Base-by-base conservation (phyloP, 2,797 vertebrate genomes). In the Notolepis coatsorum region DNA sequence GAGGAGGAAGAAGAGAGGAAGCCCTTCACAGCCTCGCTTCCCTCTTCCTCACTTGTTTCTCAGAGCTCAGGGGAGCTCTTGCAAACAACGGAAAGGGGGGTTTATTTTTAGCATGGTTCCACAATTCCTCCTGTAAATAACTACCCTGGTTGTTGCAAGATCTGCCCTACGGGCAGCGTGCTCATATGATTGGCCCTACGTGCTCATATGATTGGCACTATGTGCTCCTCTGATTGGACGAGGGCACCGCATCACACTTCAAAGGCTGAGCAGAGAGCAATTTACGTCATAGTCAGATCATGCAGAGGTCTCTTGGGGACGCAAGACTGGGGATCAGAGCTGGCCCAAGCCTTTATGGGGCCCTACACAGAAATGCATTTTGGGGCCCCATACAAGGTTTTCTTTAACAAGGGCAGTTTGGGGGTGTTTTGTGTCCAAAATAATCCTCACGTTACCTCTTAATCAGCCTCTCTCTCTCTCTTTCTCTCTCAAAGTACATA, bases 61-160 rank as follows among this genome's bases (percentile, higher is more conserved):
- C 47, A 68, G 69, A 77, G 75, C 72, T 79, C 68, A 0, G 48
- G 77, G 75, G 84, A 82, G 51, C 41, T 66, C 65, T 75, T 35
- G 46, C 46, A 57, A 71, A 73, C 57, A 74, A 69, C 63, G 56
- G 63, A 66, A 61, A 47, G 46, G 21, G 64, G 53, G n/a, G n/a
- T n/a, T n/a, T 88, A 85, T 89, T 87, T 90, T 88, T 84, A 86
- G 82, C 75, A 68, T n/a, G 45, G 59, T 79, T 77, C 64, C 59
- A 80, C 73, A 71, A 79, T 84, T 73, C 68, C 54, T 80, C 69
- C 77, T 84, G 84, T 86, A 88, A 90, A 90, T 84, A 88, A 86
- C 88, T 84, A 84, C 76, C 71, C 61, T 53, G 5, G 68, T 69
- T 83, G 68, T 66, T 35, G 73, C 39, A 33, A 64, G 75, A 80